Percentiles rank a stretch among this genome's conserved stretches.
These are phyloP conservation scores for Sinhomidia bicolor DNA, from an alignment of 2,888 invertebrate species.

Conservation along the genomic window DNA sequence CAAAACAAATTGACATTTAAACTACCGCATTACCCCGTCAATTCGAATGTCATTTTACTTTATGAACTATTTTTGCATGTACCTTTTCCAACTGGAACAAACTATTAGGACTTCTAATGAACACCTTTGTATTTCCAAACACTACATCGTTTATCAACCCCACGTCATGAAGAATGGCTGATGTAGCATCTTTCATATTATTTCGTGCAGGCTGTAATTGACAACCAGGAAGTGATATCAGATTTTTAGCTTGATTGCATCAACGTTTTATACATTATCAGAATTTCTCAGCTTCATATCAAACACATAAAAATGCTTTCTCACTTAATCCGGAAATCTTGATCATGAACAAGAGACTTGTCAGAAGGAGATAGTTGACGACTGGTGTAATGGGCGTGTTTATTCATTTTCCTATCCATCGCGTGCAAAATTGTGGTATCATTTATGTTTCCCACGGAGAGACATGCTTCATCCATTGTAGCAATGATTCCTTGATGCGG, in stretches of 20 bases:
- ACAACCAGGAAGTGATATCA: neutral
- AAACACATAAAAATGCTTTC: neutral
- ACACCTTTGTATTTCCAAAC: conserved; percentile 97
- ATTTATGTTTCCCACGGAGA: conserved; percentile 95
- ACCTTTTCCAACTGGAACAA: conserved; percentile 93
- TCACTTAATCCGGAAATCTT: conserved; percentile 91
- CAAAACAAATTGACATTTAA: neutral
- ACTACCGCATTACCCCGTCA: neutral
- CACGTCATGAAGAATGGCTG: conserved; percentile 91
- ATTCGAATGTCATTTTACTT: neutral
- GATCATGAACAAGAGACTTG: conserved; percentile 89
- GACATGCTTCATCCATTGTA: conserved; percentile 98
- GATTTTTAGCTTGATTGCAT: no score
- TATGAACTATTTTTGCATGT: no score
- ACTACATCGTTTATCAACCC: conserved; percentile 91
- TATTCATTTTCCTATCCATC: conserved; percentile 93
- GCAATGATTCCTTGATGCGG: conserved; percentile 94
- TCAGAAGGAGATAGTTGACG: conserved; percentile 91
- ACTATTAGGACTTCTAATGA: conserved; percentile 95
- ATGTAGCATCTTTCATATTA: conserved; percentile 90
- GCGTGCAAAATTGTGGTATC: conserved; percentile 93
- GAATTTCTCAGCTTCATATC: neutral
- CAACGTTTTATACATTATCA: no score
- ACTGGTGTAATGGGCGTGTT: conserved; percentile 95
- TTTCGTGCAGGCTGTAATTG: conserved; percentile 87